These are phyloP conservation scores for Myotis vivesi DNA, from an alignment of 2,797 vertebrate species.

Conservation along the genomic window DNA sequence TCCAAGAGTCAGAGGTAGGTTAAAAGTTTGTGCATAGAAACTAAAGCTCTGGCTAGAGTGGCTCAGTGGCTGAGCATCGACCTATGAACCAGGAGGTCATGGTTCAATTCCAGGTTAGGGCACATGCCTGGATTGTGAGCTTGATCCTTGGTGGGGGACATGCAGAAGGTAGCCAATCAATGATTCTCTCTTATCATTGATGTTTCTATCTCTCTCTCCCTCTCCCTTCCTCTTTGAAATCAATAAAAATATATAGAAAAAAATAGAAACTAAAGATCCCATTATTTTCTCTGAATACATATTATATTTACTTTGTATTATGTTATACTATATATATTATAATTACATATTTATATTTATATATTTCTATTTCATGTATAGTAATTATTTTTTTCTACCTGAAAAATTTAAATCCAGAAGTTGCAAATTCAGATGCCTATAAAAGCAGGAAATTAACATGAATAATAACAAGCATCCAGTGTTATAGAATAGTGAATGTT, in stretches of 20 bases:
- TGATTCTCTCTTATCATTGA: too few relatives aligned
- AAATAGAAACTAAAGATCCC: too few relatives aligned
- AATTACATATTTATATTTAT: background rate
- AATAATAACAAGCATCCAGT: background rate
- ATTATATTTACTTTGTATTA: background rate
- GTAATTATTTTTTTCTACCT: background rate
- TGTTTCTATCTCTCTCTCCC: too few relatives aligned
- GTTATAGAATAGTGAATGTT: background rate
- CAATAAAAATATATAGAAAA: too few relatives aligned
- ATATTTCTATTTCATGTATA: background rate
- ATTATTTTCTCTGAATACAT: background rate
- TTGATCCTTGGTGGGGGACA: too few relatives aligned
- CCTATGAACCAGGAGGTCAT: too few relatives aligned
- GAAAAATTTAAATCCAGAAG: background rate
- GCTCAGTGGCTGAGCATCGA: too few relatives aligned
- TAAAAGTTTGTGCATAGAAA: background rate
- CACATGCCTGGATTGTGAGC: too few relatives aligned
- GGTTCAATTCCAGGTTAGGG: too few relatives aligned
- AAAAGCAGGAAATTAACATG: background rate
- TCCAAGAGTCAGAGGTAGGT: background rate
- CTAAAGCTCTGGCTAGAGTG: too few relatives aligned
- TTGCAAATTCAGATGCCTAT: background rate
- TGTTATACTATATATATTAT: background rate
- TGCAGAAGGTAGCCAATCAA: too few relatives aligned
- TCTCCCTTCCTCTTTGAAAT: too few relatives aligned